Base-by-base conservation (phyloP, 2,797 vertebrate genomes). In the Avahi laniger region DNA sequence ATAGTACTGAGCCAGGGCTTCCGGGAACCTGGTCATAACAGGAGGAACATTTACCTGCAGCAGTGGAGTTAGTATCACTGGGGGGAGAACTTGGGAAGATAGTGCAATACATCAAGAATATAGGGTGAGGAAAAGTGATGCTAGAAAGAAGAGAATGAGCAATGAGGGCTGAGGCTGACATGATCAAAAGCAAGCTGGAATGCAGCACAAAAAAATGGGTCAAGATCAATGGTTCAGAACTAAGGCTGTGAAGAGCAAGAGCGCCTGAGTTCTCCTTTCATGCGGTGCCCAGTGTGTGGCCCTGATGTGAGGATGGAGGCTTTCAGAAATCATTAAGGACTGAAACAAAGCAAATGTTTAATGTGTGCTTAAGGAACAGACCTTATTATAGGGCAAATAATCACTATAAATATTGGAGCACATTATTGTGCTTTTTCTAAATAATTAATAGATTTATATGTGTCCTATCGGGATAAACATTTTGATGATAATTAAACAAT, bases 211-310 rank as follows among this genome's bases (percentile, higher is more conserved):
- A 90, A 86, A 96, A 95, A 57, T 95, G 82, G 88, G 94, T 97
- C 96, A 93, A 89, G 94, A 96, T 89, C 96, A 95, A 52, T 6
- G 12, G 86, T 89, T 91, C 85, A 86, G 89, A 96, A 90, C 48
- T 88, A 91, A 95, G 91, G 82, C 89, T 94, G 17, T 93, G 91
- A 97, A 95, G 94, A 97, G 94, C 59, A 46, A 97, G 94, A 89
- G 82, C 59, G 13, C 57, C 57, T 24, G 5, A 79, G 54, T 65
- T 26, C 63, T 20, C 48, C 79, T 96, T 97, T 96, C 80, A 95
- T 97, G 96, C 78, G 43, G n/a, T 72, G n/a, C 81, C 92, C 83
- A 61, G 80, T 93, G n/a, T 95, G 90, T 57, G 61, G 52, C 20
- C 65, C 63, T 84, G 69, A 38, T 93, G 70, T 76, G 91, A 97